Percentiles rank a stretch among this genome's conserved stretches.
These are phyloP conservation scores for Callimico goeldii DNA, from an alignment of 2,797 vertebrate genomes.

Conservation along the genomic window DNA sequence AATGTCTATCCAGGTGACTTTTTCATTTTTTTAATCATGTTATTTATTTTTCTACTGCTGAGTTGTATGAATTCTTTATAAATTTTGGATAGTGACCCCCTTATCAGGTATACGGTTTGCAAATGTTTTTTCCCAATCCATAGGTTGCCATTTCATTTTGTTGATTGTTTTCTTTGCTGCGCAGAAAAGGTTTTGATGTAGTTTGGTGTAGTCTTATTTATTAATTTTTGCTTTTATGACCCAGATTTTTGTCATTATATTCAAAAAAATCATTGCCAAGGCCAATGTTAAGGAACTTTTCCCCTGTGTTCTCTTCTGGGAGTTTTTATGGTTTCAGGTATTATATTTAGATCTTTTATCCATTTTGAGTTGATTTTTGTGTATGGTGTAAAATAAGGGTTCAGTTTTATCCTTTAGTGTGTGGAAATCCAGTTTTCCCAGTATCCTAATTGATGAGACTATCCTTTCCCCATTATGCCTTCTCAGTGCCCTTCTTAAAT, in stretches of 20 bases:
- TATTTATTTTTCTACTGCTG: neutral
- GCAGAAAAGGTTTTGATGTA: neutral
- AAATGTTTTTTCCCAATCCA: neutral
- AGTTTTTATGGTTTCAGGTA: neutral
- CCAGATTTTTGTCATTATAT: neutral
- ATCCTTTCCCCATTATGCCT: neutral
- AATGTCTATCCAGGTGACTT: neutral
- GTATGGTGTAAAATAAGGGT: neutral
- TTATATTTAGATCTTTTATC: neutral
- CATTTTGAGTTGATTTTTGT: neutral
- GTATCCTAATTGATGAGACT: neutral
- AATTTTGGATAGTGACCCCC: neutral
- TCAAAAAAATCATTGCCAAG: neutral
- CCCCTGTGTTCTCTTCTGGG: neutral
- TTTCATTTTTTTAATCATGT: neutral
- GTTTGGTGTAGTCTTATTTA: neutral
- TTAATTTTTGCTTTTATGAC: neutral
- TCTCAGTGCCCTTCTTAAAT: neutral
- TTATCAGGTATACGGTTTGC: neutral
- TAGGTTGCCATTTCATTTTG: neutral
- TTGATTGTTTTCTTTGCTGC: neutral
- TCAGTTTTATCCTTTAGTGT: neutral
- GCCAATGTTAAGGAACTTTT: neutral
- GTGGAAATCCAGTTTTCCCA: neutral
- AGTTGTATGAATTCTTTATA: neutral